These are phyloP conservation scores for Cydia splendana DNA, from an alignment of 1,140 invertebrate species.

Conservation along the genomic window DNA sequence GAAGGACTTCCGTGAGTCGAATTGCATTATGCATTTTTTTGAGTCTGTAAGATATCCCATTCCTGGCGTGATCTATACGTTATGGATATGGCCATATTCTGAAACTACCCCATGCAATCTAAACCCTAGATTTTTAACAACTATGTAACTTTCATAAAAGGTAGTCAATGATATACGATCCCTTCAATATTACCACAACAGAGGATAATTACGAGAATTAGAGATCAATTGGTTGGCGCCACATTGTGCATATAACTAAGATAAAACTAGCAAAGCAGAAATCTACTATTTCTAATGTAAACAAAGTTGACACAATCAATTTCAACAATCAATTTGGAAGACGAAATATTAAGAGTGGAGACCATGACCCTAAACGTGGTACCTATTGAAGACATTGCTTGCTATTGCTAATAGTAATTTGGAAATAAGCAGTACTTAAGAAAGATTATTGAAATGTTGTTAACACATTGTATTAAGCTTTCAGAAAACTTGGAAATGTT, in stretches of 20 bases:
- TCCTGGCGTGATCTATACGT: background rate
- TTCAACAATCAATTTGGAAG: background rate
- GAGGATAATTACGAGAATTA: too few species aligned
- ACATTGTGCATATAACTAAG: background rate
- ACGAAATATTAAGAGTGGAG: background rate
- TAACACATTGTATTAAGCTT: too few species aligned
- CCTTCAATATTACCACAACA: too few species aligned
- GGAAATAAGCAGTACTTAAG: background rate
- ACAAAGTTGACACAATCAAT: background rate
- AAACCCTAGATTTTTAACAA: too few species aligned
- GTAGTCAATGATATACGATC: too few species aligned
- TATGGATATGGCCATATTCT: background rate
- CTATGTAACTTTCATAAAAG: too few species aligned
- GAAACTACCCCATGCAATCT: background rate
- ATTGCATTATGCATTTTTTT: background rate
- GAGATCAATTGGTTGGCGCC: too few species aligned
- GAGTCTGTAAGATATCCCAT: background rate
- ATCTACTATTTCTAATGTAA: background rate
- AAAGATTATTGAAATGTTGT: background rate
- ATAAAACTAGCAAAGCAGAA: background rate
- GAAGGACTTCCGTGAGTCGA: constrained; percentile 13
- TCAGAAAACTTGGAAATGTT: background rate
- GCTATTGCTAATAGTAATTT: background rate
- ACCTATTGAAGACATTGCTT: background rate
- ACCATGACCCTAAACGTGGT: constrained; percentile 7